These are phyloP conservation scores for Onychostoma macrolepis DNA, from an alignment of 2,113 vertebrate genomes.

Conservation along the genomic window DNA sequence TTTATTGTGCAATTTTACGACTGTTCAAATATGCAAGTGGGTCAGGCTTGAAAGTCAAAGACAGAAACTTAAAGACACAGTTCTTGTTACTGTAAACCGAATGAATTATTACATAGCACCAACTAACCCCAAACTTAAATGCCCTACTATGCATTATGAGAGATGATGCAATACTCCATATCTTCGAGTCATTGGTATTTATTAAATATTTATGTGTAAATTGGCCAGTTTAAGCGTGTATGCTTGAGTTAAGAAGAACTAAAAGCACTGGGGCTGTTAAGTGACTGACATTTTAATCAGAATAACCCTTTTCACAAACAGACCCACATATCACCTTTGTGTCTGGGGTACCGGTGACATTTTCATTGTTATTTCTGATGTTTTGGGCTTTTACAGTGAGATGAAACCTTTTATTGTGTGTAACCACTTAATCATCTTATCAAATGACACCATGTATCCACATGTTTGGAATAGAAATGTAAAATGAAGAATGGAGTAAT, in stretches of 20 bases:
- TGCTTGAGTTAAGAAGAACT: background rate
- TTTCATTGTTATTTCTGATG: constrained; percentile 57
- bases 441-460: background rate
- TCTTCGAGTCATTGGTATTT: background rate
- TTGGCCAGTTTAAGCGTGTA: background rate
- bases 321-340: constrained; percentile 51
- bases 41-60: constrained; percentile 28
- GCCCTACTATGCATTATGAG: background rate
- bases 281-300: constrained; percentile 74
- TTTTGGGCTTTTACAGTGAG: background rate
- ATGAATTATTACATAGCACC: constrained; percentile 19
- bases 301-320: constrained; percentile 34
- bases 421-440: background rate
- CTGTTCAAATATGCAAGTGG: constrained; percentile 24
- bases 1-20: constrained; percentile 24
- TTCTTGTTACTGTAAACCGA: background rate
- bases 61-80: constrained; percentile 2
- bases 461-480: background rate
- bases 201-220: constrained; percentile 18
- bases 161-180: background rate
- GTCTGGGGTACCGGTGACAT: constrained; percentile 52
- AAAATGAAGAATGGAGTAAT: background rate
- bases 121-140: background rate
- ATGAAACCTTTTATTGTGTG: constrained; percentile 32
- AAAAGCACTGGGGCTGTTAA: constrained; percentile 58